Conservation (phyloP, 2,888 invertebrate genomes). For the Callinectes sapidus region DNA sequence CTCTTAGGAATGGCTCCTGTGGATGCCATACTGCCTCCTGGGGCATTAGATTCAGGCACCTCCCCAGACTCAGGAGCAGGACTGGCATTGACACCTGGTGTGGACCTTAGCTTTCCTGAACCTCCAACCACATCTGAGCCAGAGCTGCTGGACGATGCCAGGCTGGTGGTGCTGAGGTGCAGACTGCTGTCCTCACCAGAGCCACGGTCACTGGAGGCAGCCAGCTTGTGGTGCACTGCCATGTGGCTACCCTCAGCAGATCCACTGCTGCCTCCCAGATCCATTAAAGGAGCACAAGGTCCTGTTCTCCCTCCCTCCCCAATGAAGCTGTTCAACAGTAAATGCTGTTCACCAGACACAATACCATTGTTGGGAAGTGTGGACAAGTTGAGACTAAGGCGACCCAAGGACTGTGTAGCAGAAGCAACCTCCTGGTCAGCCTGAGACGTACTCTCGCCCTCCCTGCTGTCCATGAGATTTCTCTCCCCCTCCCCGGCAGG, state of each 20-base stretch:
- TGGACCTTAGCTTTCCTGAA: slow-evolving; percentile 54
- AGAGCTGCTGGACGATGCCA: slow-evolving; percentile 78
- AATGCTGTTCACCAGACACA: slow-evolving; percentile 60
- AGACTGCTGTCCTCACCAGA: slow-evolving; percentile 73
- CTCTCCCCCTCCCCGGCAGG: slow-evolving; percentile 44
- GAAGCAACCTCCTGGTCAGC: slow-evolving; percentile 65
- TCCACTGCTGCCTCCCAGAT: slow-evolving; percentile 48
- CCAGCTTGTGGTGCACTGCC: slow-evolving; percentile 60
- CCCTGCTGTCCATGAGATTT: slow-evolving; percentile 39
- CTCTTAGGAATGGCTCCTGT: slow-evolving; percentile 91
- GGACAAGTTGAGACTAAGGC: slow-evolving; percentile 65
- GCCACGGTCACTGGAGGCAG: slow-evolving; percentile 61
- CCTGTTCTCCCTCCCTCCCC: slow-evolving; percentile 44
- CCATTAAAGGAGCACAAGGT: slow-evolving; percentile 41
- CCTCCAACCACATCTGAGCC: slow-evolving; percentile 62
- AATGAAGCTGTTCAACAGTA: slow-evolving; percentile 62
- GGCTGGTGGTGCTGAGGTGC: slow-evolving; percentile 79
- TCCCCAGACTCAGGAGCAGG: slow-evolving; percentile 57
- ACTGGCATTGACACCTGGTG: slow-evolving; percentile 46
- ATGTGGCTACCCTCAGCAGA: slow-evolving; percentile 39
- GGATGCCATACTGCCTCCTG: slow-evolving; percentile 64
- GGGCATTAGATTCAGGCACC: slow-evolving; percentile 55
- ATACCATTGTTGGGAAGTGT: slow-evolving; percentile 69
- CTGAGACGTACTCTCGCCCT: slow-evolving; percentile 46
- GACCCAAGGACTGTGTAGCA: slow-evolving; percentile 67